Evolutionary conservation across 2,797 vertebrate genomes (phyloP), one percentile per base, ranked within the genome.

Genomic region (Buphagus erythrorhynchus): DNA sequence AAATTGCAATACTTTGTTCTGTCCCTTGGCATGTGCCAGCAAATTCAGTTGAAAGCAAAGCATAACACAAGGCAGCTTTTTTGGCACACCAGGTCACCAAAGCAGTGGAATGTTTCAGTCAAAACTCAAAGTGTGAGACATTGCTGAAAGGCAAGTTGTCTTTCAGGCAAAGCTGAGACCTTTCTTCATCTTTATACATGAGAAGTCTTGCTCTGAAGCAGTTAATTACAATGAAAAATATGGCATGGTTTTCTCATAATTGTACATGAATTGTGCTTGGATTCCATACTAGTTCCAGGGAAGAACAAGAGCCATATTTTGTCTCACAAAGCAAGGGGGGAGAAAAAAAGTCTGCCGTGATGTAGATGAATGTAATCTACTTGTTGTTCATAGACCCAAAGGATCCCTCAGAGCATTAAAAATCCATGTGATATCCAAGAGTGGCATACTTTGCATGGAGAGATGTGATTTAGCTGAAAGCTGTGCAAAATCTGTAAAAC

Each of bases 151-250:
- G 63, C 74, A 94, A 89, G 42, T 93, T 31, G 48, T 87, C 77
- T 94, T 91, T 90, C 86, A 89, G 68, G 74, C 85, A 82, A 93
- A 95, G 75, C 95, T 89, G 90, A 94, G 86, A 88, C 93, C 95
- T 87, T 89, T 97, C 79, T 84, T 94, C 93, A 90, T 96, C 71
- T 95, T 97, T 93, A 94, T 92, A 93, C 86, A 92, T 91, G 88
- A 94, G 75, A 28, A 89, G 13, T 76, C 81, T 85, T 89, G 75
- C 81, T 95, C 88, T 40, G 61, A 89, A 96, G 95, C 59, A 76
- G 86, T 92, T 94, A 96, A 96, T 94, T 93, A 77, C 78, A 94
- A 82, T 74, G 91, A 83, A 72, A 93, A 94, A 89, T 58, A 71
- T 5, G 12, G 72, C 69, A 66, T 1, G 2, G 36, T 95, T 79